A percentile compares a stretch with the other conserved stretches of the same genome.
phyloP scores from a whole-genome alignment of 2,888 invertebrate genomes.

The Eutolmus rufibarbis region DNA sequence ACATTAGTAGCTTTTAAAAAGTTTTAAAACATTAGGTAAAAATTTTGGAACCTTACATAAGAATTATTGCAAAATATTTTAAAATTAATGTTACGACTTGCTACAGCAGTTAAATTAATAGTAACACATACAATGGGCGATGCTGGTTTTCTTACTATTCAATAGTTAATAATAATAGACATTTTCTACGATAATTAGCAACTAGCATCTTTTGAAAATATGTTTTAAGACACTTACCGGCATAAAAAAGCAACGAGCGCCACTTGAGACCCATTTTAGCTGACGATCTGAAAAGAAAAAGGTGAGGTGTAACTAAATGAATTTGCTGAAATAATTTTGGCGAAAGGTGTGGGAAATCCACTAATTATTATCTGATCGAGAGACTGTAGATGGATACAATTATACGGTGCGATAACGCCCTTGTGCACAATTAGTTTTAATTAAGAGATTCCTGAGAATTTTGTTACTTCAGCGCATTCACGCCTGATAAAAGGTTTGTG shows the following conservation, averaged over 20 bases:
- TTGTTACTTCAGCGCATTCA: not conserved
- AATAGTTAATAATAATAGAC: not conserved
- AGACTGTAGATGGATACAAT: not conserved
- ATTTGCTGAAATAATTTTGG: not conserved
- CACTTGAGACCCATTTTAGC: slow-evolving; percentile 41
- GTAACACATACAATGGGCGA: not conserved
- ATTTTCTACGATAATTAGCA: not conserved
- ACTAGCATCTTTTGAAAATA: not conserved
- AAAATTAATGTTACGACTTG: not conserved
- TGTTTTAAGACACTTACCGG: slow-evolving; percentile 33
- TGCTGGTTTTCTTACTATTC: not conserved
- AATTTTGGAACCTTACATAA: not conserved
- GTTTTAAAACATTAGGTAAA: too few species aligned
- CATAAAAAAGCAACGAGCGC: slow-evolving; percentile 29
- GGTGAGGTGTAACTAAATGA: not conserved
- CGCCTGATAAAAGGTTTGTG: not conserved
- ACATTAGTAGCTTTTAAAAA: too few species aligned
- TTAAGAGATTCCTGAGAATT: not conserved
- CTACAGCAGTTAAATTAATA: not conserved
- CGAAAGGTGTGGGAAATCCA: slow-evolving; percentile 11
- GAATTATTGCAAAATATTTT: not conserved
- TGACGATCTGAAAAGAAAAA: slow-evolving; percentile 43
- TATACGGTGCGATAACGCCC: not conserved
- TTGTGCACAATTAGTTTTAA: not conserved
- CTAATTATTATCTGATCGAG: slow-evolving; percentile 7